Evolutionary conservation across 2,888 invertebrate genomes (phyloP), one percentile per base, ranked within the genome.

Genomic region (Drosophila atroscutellata): DNA sequence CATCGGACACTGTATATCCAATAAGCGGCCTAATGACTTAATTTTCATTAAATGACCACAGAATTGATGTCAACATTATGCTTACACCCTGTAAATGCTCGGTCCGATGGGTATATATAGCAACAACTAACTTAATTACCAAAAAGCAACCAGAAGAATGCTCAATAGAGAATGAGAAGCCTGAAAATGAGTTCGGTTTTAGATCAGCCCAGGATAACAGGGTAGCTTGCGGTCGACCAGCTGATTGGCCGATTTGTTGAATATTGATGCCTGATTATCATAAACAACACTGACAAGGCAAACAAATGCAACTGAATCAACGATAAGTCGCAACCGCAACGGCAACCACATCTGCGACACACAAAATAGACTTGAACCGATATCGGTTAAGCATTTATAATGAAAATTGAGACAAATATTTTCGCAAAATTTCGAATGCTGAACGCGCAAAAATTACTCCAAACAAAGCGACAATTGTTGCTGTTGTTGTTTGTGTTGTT

Each of bases 1-100:
- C 69, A 78, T 59, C 49, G 61, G 32, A 45, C 42, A 52, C 49
- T 36, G 49, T 59, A 36, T 47, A 28, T 52, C 39, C 62, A 63
- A 54, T 64, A 49, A 49, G 58, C 66, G 56, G 67, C 63, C 83
- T 83, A 80, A 83, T 83, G 81, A 80, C 81, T 83, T 81, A 75
- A 81, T 81, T 77, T 74, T 70, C 81, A 80, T 77, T 81, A 77
- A 81, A 81, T 77, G 81, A 70, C 81, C 81, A 67, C 81, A 75
- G 54, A 80, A 80, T 65, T 83, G 75, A 75, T 81, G 81, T 77
- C 70, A 70, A 83, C 75, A 72, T 70, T 70, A 72, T 77, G 66
- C 55, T 57, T 57, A 67, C 70, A 71, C 67, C 59, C 70, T 77
- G 51, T 57, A 42, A 45, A 4, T 3, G 0, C 7, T 9, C 1